Conservation (phyloP, 2,888 invertebrate species). For the Xylocampa areola region DNA sequence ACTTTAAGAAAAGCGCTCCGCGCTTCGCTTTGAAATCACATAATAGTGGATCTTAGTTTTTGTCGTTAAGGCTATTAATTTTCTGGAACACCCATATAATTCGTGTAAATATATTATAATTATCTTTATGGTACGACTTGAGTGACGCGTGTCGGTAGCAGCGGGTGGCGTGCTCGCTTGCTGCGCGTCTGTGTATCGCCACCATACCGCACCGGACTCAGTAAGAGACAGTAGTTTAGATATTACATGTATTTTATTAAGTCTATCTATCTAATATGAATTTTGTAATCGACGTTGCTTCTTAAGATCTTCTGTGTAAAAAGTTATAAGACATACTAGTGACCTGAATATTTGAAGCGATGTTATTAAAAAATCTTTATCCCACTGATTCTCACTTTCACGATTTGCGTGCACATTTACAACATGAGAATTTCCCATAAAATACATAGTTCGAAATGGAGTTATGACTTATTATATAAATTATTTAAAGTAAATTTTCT, state of each 20-base stretch:
- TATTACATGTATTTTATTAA: conserved; percentile 89
- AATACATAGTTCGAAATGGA: conserved; percentile 84
- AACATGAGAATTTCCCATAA: conserved; percentile 82
- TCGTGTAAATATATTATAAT: conserved; percentile 89
- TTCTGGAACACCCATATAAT: conserved; percentile 87
- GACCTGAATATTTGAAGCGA: conserved; percentile 89
- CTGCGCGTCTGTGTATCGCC: conserved; percentile 25
- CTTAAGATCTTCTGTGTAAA: conserved; percentile 89
- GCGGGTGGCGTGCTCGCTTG: conserved; percentile 40
- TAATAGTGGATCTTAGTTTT: conserved; percentile 88
- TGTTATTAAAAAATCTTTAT: conserved; percentile 83
- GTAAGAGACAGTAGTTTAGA: conserved; percentile 85
- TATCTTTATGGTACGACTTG: conserved; percentile 86
- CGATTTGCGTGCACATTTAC: conserved; percentile 86
- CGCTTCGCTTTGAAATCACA: conserved; percentile 87
- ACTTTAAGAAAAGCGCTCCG: conserved; percentile 84
- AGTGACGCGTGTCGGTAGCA: conserved; percentile 62
- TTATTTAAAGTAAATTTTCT: conserved; percentile 87
- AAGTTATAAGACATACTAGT: conserved; percentile 89
- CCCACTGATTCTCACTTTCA: conserved; percentile 88
- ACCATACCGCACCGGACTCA: conserved; percentile 61
- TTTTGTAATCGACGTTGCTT: conserved; percentile 90
- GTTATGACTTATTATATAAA: conserved; percentile 86
- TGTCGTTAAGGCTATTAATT: conserved; percentile 87
- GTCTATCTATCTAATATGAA: conserved; percentile 86